Evolutionary conservation across 2,113 vertebrate species (phyloP).

Genomic region (Orientallactaga bullata): DNA sequence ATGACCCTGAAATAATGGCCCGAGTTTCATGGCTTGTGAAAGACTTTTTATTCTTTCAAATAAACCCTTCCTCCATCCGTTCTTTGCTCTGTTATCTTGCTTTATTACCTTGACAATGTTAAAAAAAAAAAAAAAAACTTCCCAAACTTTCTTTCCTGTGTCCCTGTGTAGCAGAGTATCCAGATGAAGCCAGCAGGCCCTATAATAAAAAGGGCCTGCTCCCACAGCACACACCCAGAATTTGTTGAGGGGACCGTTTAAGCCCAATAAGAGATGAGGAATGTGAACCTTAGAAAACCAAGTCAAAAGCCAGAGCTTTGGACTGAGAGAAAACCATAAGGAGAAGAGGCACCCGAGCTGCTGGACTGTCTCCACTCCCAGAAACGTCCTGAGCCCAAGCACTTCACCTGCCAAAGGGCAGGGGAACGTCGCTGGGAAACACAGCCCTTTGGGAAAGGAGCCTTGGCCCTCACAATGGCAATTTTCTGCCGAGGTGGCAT

Average conservation of each 20-base stretch:
- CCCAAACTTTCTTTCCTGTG: slow-evolving; percentile 49
- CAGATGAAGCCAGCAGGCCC: neutral
- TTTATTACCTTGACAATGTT: slow-evolving; percentile 33
- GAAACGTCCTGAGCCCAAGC: neutral
- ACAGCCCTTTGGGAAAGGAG: slow-evolving; percentile 68
- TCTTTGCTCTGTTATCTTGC: slow-evolving; percentile 10
- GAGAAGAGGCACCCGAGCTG: neutral
- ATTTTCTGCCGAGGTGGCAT: slow-evolving; percentile 89
- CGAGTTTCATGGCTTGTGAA: slow-evolving; percentile 61
- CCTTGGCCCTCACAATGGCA: slow-evolving; percentile 67
- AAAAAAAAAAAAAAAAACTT: slow-evolving; percentile 28
- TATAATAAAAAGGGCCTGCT: neutral
- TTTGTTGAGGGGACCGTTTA: neutral
- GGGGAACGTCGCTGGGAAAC: slow-evolving; percentile 72
- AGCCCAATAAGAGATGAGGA: neutral
- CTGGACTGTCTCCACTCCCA: neutral
- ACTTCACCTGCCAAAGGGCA: neutral
- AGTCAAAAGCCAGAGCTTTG: neutral
- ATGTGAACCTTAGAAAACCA: neutral
- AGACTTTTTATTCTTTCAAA: slow-evolving; percentile 64
- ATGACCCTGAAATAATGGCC: slow-evolving; percentile 45
- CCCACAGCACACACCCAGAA: neutral
- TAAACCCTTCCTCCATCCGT: slow-evolving; percentile 26
- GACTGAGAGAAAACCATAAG: neutral
- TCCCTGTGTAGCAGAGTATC: neutral